These are phyloP conservation scores for Maniola jurtina DNA, from an alignment of 1,140 invertebrate genomes.

Conservation along the genomic window DNA sequence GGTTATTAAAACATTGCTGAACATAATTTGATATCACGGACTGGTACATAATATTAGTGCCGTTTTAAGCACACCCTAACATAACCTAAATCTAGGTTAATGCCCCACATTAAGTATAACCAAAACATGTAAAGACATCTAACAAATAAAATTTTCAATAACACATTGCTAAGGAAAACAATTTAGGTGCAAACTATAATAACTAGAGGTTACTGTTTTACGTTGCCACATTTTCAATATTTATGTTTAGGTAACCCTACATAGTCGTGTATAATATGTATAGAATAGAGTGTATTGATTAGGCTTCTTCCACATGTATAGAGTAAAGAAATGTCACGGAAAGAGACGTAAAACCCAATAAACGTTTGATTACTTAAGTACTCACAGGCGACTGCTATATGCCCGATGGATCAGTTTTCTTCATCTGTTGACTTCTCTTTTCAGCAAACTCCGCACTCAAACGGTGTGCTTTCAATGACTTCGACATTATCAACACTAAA, in stretches of 20 bases:
- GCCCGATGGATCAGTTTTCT: conserved; percentile 64
- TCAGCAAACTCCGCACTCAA: conserved; percentile 71
- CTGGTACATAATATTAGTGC: background rate
- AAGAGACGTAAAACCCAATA: conserved; percentile 8
- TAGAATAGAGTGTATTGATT: background rate
- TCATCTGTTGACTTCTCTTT: conserved; percentile 61
- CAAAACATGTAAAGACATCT: too few species aligned
- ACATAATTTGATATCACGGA: too few species aligned
- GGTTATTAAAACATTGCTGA: too few species aligned
- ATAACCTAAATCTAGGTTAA: background rate
- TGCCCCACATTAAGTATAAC: too few species aligned
- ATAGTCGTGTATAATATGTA: background rate
- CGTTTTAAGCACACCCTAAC: background rate
- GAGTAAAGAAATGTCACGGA: background rate
- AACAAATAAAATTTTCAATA: too few species aligned
- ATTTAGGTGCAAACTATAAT: too few species aligned
- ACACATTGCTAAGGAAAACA: too few species aligned
- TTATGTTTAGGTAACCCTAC: too few species aligned
- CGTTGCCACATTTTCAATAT: too few species aligned
- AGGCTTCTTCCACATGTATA: background rate
- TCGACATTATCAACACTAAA: conserved; percentile 59
- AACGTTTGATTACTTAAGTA: conserved; percentile 50
- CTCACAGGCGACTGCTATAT: conserved; percentile 74
- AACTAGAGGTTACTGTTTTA: too few species aligned
- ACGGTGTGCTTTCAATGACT: conserved; percentile 70